phyloP scores from a whole-genome alignment of 2,888 invertebrate species.

The Keiferia lycopersicella region DNA sequence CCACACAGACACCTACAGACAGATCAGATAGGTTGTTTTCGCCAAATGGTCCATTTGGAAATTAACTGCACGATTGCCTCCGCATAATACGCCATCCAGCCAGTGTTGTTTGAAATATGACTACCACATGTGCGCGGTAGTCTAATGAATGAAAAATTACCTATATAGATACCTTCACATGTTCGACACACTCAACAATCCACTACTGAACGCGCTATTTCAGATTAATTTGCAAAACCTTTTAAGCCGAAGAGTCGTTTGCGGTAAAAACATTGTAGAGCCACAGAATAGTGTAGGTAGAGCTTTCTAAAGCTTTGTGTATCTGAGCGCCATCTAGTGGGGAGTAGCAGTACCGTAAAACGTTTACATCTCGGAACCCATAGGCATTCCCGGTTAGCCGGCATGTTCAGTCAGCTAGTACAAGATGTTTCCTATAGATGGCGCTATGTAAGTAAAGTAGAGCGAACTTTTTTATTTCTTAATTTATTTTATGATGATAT shows the following conservation, averaged over 20 bases:
- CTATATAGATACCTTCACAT: too few species aligned
- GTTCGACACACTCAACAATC: too few species aligned
- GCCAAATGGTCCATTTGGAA: slow-evolving; percentile 74
- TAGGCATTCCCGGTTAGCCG: too few species aligned
- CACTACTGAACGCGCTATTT: neutral
- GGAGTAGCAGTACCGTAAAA: slow-evolving; percentile 41
- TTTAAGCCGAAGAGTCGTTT: neutral
- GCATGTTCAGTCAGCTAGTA: neutral
- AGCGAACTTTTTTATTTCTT: neutral
- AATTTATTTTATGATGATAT: too few species aligned
- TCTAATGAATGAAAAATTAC: neutral
- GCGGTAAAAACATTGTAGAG: too few species aligned
- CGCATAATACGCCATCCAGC: slow-evolving; percentile 58
- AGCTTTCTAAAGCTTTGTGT: neutral
- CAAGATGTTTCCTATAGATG: neutral
- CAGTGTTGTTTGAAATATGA: neutral
- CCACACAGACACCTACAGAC: neutral
- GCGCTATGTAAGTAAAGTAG: neutral
- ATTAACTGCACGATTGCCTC: slow-evolving; percentile 76
- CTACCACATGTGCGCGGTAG: neutral
- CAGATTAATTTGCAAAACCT: neutral
- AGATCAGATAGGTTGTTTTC: slow-evolving; percentile 59
- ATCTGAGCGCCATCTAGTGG: slow-evolving; percentile 54
- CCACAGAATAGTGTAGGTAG: too few species aligned
- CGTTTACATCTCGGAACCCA: neutral